Base-by-base conservation (phyloP, 1,140 invertebrate genomes). In the Diuraphis noxia region DNA sequence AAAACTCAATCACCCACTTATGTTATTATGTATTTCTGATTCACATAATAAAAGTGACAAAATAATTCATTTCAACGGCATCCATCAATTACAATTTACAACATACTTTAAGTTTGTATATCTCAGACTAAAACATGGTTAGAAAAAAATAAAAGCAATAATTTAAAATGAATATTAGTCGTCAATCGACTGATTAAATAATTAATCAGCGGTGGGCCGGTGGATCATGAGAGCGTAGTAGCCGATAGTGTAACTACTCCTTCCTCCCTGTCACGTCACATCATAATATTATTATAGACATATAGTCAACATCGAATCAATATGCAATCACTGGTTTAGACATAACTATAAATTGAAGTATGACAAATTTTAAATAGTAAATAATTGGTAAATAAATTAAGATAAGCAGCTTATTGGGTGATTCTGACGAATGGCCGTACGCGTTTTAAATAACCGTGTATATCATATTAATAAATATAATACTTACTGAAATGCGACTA, bases 191-290 rank as follows among this genome's bases (percentile, higher is more conserved):
- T 63, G 56, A 63, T 10, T 63, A 63, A 63, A 63, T 63, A 63
- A n/a, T 63, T 63, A 13, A 63, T 63, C 4, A 63, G 13, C n/a
- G 56, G 56, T n/a, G 30, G 13, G n/a, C n/a, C n/a, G 56, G 56
- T n/a, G 30, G 13, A 63, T 63, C 30, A 21, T n/a, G 3, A 63
- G 8, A n/a, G n/a, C 5, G 10, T 63, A 63, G 30, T 63, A 63
- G 30, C 30, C 30, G 30, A 63, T 63, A 63, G 3, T 4, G 1
- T 63, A 30, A n/a, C 30, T n/a, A 13, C 30, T 10, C 10, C 10
- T 30, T 1, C 0, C 3, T 1, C 25, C 0, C 3, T 1, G 6
- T 5, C 23, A 56, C 25, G 52, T 56, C 9, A 63, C n/a, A 63
- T 63, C 4, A 30, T 4, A n/a, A 30, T n/a, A 63, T 43, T n/a